phyloP scores from a whole-genome alignment of 2,888 invertebrate species.

The Caenorhabditis sp. region DNA sequence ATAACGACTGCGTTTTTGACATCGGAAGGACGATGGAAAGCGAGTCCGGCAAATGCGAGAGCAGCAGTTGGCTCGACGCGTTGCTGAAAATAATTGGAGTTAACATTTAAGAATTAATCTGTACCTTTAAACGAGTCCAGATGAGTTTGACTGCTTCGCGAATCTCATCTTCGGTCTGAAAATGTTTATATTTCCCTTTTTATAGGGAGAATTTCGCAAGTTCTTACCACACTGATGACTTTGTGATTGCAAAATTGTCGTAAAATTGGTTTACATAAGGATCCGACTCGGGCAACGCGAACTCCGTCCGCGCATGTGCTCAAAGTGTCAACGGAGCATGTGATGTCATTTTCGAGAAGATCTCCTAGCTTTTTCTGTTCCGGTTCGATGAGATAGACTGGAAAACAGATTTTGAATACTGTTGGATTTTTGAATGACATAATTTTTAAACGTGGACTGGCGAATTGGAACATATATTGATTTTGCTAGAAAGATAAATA shows the following conservation, averaged over 20 bases:
- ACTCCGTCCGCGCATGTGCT: conserved; percentile 73
- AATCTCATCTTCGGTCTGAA: conserved; percentile 73
- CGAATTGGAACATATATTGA: too few species aligned
- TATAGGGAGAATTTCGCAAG: neutral
- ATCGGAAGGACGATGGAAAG: conserved; percentile 22
- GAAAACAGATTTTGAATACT: neutral
- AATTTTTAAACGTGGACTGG: neutral
- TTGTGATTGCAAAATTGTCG: conserved; percentile 71
- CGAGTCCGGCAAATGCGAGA: conserved; percentile 54
- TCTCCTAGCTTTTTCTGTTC: conserved; percentile 31
- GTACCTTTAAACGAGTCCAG: conserved; percentile 54
- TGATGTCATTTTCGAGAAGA: conserved; percentile 20
- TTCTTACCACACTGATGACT: conserved; percentile 70
- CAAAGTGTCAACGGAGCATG: conserved; percentile 18
- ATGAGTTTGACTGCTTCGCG: conserved; percentile 73
- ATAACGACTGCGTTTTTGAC: conserved; percentile 41
- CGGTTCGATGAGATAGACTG: conserved; percentile 71
- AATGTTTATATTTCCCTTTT: conserved; percentile 6
- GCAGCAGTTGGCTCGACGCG: conserved; percentile 58
- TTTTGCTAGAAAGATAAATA: too few species aligned
- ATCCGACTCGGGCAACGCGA: conserved; percentile 72
- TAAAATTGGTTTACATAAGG: conserved; percentile 73
- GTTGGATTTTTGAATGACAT: neutral
- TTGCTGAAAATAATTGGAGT: conserved; percentile 55
- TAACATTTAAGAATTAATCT: neutral